Evolutionary conservation across 2,888 invertebrate species (phyloP), one percentile per base, ranked within the genome.

Genomic region (Sinohyriopsis cumingii): DNA sequence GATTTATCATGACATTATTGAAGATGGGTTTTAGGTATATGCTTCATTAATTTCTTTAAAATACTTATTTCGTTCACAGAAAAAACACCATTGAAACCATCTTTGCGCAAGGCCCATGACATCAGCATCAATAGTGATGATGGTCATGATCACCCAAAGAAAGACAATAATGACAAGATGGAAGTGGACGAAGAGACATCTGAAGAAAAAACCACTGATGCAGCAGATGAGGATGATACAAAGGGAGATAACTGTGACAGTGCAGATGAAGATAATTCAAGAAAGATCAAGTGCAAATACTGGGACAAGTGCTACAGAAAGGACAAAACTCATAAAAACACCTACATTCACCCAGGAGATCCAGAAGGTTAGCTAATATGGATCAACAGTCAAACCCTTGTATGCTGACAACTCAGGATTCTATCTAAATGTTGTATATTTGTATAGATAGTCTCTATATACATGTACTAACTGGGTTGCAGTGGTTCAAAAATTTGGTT

Each of bases 301-400:
- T 93, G 93, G 73, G 89, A 89, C 18, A 90, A 89, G 70, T 94
- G 94, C 84, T 90, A n/a, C 88, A 93, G 94, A 81, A 92, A 91
- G 83, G 94, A 93, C 87, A 90, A 92, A 0, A 87, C 89, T 6
- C 94, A 95, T 87, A 91, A 91, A 77, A 84, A 86, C 22, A 90
- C 92, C 81, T 94, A 92, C 87, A 92, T 93, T 75, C 94, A 95
- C 91, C 94, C 93, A 0, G 89, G 91, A 15, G 94, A 94, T 88
- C 94, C 94, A n/a, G 78, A 77, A 64, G 77, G 74, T 24, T 72
- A 68, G 65, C 45, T 15, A 3, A 45, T 45, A 12, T 45, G 45
- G 45, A 45, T 45, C 45, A 12, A 45, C 45, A 45, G 45, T 12
- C 3, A 45, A 45, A 12, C 45, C 12, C 9, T 7, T 33, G 33